Percentiles rank a stretch among this genome's conserved stretches.
Evolutionary conservation across 2,888 invertebrate species (phyloP).

Genomic region (Andricus curvator): DNA sequence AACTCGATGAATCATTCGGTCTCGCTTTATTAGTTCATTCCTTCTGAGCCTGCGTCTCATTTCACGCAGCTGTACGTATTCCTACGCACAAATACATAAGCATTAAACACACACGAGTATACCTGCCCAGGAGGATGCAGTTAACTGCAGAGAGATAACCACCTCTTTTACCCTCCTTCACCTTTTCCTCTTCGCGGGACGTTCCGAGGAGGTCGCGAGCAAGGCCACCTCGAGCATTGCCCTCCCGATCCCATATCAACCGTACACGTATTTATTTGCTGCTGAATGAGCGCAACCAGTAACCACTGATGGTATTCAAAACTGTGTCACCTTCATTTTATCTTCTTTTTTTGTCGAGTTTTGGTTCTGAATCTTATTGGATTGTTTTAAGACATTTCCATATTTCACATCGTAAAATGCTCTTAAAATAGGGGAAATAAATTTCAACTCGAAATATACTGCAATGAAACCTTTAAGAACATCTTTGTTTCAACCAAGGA

Average conservation of each 20-base stretch:
- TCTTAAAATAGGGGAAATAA: too few relatives aligned
- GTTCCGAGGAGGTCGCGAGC: conserved; percentile 74
- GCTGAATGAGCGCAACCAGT: conserved; percentile 18
- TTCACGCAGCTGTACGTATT: conserved; percentile 48
- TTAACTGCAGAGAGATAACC: conserved; percentile 33
- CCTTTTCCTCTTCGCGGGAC: conserved; percentile 55
- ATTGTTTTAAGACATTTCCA: too few relatives aligned
- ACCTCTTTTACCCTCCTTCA: conserved; percentile 45
- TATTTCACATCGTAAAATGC: too few relatives aligned
- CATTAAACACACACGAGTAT: conserved; percentile 44
- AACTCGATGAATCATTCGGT: conserved; percentile 40
- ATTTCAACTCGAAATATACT: too few relatives aligned
- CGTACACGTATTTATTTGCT: conserved; percentile 14
- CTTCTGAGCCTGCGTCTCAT: conserved; percentile 37
- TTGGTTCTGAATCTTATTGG: background rate
- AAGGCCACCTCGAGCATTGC: conserved; percentile 77
- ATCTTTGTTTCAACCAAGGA: too few relatives aligned
- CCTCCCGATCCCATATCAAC: conserved; percentile 61
- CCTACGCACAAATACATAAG: conserved; percentile 50
- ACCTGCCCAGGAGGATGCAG: conserved; percentile 19
- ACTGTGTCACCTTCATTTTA: conserved; percentile 15
- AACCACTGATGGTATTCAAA: background rate
- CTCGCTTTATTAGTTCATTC: conserved; percentile 36
- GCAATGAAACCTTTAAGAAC: too few relatives aligned
- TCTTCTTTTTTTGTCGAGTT: background rate